Conservation (phyloP, 53 echinoderm and acorn worm genomes). For the Paracentrotus lividus region DNA sequence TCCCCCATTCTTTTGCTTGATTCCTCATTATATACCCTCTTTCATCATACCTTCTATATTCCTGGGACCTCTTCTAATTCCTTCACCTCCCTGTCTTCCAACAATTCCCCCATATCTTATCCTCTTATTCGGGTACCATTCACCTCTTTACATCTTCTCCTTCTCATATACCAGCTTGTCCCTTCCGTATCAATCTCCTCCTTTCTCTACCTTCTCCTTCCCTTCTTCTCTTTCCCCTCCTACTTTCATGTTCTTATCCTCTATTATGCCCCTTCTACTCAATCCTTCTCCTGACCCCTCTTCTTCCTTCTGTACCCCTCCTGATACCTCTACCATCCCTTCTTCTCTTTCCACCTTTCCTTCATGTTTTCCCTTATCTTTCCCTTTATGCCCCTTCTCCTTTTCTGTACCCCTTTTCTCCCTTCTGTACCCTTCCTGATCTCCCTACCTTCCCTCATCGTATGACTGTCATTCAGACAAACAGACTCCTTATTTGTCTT, state of each 20-base stretch:
- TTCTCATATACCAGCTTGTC: neutral
- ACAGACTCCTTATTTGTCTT: neutral
- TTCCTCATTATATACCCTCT: neutral
- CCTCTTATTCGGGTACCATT: neutral
- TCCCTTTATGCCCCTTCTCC: neutral
- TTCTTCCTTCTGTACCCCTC: neutral
- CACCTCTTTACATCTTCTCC: neutral
- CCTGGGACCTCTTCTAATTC: too few relatives aligned
- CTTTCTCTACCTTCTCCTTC: neutral
- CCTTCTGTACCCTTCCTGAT: neutral
- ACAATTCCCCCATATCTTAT: too few relatives aligned
- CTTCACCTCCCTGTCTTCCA: too few relatives aligned
- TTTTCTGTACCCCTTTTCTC: neutral
- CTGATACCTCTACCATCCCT: neutral
- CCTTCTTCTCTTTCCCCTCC: neutral
- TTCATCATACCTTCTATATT: too few relatives aligned
- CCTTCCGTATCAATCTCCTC: neutral
- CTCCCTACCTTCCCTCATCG: neutral
- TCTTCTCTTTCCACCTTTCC: neutral
- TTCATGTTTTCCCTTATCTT: neutral
- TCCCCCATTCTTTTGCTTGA: neutral
- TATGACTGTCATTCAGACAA: constrained; percentile 3
- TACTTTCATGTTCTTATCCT: neutral
- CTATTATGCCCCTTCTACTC: neutral
- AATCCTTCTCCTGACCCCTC: neutral